phyloP scores from a whole-genome alignment of 2,113 vertebrate genomes.

The Ceuthmochares aereus region DNA sequence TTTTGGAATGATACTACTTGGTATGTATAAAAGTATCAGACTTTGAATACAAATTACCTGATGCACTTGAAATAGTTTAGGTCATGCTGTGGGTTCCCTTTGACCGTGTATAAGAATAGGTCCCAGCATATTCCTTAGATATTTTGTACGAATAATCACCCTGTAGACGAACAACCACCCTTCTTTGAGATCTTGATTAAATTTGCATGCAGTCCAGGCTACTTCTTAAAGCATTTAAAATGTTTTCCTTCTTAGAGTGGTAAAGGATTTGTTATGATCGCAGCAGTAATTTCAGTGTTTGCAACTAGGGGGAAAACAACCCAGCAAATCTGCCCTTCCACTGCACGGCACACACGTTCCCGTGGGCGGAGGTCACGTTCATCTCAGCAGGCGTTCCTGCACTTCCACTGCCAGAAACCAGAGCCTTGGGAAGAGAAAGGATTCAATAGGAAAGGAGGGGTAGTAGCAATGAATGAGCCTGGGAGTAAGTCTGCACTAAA shows the following conservation, averaged over 20 bases:
- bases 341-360: accelerated
- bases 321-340: neutral
- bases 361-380: accelerated
- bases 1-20: neutral
- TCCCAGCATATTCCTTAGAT: neutral
- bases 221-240: neutral
- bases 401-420: accelerated
- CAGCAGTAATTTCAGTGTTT: neutral
- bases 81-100: neutral
- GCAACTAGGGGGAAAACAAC: neutral
- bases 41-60: neutral
- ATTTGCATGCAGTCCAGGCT: too few relatives aligned
- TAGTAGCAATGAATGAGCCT: neutral
- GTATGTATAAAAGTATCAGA: neutral
- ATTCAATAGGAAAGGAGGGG: neutral
- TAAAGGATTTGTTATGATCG: neutral
- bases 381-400: neutral
- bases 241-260: neutral
- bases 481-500: neutral
- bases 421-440: neutral
- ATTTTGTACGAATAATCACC: neutral
- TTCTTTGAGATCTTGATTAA: neutral
- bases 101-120: neutral
- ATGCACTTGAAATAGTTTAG: neutral
- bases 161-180: neutral